A percentile compares a stretch with the other conserved stretches of the same genome.
Evolutionary conservation across 2,888 invertebrate genomes (phyloP).

Genomic region (Xylophagus ater): DNA sequence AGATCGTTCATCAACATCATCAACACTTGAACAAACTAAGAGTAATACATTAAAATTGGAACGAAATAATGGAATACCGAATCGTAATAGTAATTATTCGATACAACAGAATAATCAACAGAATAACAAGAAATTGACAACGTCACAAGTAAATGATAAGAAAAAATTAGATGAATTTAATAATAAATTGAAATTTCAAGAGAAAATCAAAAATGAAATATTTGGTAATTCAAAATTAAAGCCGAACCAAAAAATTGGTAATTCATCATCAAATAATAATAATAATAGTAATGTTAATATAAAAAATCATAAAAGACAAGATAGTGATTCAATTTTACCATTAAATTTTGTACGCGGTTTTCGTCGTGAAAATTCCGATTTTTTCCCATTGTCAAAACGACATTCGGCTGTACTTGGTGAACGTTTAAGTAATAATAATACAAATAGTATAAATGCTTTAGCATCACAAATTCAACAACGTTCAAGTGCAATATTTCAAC

Average conservation of each 20-base stretch:
- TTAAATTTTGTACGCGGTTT: constrained; percentile 67
- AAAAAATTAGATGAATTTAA: constrained; percentile 19
- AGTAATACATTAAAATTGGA: constrained; percentile 37
- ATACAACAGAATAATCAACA: constrained; percentile 40
- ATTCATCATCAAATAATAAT: constrained; percentile 38
- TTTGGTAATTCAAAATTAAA: constrained; percentile 18
- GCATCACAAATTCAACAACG: constrained; percentile 40
- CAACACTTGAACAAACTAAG: constrained; percentile 33
- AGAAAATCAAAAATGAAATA: constrained; percentile 19
- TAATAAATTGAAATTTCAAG: constrained; percentile 20
- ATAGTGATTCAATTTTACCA: constrained; percentile 58
- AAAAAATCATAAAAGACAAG: constrained; percentile 56
- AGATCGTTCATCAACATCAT: constrained; percentile 37
- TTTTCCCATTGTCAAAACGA: constrained; percentile 63
- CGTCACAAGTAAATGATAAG: constrained; percentile 9
- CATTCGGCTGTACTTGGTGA: constrained; percentile 59
- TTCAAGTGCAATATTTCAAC: constrained; percentile 59
- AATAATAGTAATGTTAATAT: constrained; percentile 29
- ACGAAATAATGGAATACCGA: constrained; percentile 24
- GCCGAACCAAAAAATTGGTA: constrained; percentile 37
- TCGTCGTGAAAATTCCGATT: constrained; percentile 73
- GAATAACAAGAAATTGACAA: constrained; percentile 32
- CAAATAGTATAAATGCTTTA: constrained; percentile 23
- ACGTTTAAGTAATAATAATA: constrained; percentile 24
- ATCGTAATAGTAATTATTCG: neutral